These are phyloP conservation scores for Palythoa caribaeorum DNA, from an alignment of 92 coral and sea anemone genomes.

Conservation along the genomic window DNA sequence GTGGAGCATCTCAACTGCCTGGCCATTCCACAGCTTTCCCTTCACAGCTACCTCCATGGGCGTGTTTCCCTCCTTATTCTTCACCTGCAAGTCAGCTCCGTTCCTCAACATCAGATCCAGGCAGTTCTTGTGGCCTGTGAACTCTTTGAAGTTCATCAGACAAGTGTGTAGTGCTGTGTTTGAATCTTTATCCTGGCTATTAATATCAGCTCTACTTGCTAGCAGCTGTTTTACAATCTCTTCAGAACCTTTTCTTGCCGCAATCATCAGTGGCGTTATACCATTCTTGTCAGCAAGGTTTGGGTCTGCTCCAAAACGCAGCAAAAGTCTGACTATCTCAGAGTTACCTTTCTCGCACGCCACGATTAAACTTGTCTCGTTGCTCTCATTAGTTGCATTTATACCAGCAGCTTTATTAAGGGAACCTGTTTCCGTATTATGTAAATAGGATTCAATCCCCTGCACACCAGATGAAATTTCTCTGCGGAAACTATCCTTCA, in stretches of 20 bases:
- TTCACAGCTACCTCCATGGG: constrained; percentile 72
- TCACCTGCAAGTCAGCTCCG: constrained; percentile 66
- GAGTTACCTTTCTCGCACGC: constrained; percentile 84
- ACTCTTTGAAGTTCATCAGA: constrained; percentile 74
- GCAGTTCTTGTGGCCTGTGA: constrained; percentile 81
- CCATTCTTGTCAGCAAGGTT: constrained; percentile 74
- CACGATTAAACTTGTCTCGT: constrained; percentile 81
- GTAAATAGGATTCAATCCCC: background rate
- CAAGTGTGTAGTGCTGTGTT: constrained; percentile 83
- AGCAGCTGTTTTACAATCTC: constrained; percentile 74
- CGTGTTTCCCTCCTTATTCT: constrained; percentile 72
- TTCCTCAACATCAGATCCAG: constrained; percentile 72
- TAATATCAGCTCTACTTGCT: constrained; percentile 66
- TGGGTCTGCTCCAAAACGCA: constrained; percentile 81
- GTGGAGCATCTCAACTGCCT: constrained; percentile 80
- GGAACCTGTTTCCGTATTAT: background rate
- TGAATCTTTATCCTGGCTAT: constrained; percentile 71
- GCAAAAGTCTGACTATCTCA: constrained; percentile 72
- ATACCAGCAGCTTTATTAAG: constrained; percentile 47
- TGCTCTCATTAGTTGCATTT: constrained; percentile 70
- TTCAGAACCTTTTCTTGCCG: constrained; percentile 80
- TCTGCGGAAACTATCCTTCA: constrained; percentile 55
- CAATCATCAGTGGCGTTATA: constrained; percentile 74
- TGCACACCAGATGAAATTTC: constrained; percentile 49
- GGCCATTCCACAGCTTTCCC: constrained; percentile 77